phyloP scores from a whole-genome alignment of 2,888 invertebrate species.

The Caradrina kadenii region DNA sequence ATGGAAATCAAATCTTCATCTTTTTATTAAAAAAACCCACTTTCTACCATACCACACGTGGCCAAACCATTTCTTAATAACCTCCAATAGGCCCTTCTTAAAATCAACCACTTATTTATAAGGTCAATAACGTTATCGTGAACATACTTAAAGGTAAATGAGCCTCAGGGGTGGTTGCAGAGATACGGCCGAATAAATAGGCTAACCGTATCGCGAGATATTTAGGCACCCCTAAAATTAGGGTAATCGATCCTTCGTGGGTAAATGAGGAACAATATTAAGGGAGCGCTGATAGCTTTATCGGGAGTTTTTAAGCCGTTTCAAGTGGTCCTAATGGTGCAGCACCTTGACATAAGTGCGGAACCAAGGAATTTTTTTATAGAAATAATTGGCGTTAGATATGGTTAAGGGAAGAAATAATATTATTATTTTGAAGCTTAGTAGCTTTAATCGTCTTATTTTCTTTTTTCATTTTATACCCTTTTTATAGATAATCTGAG shows the following conservation, averaged over 20 bases:
- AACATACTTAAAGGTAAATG: slow-evolving; percentile 72
- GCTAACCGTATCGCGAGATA: slow-evolving; percentile 72
- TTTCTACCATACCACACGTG: background rate
- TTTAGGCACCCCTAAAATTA: slow-evolving; percentile 76
- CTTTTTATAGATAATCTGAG: too few species aligned
- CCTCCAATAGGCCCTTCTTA: background rate
- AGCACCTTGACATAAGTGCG: slow-evolving; percentile 47
- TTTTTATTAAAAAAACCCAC: too few species aligned
- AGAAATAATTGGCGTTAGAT: slow-evolving; percentile 33
- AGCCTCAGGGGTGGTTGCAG: slow-evolving; percentile 64
- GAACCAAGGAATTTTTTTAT: slow-evolving; percentile 27
- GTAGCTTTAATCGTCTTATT: background rate
- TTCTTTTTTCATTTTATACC: background rate
- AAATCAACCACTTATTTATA: slow-evolving; percentile 67
- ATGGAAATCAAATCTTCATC: too few species aligned
- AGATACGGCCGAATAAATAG: slow-evolving; percentile 71
- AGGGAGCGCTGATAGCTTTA: slow-evolving; percentile 77
- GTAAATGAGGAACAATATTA: slow-evolving; percentile 78
- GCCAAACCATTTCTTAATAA: slow-evolving; percentile 28
- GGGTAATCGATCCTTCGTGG: slow-evolving; percentile 77
- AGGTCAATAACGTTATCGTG: slow-evolving; percentile 76
- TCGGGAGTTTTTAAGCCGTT: slow-evolving; percentile 71
- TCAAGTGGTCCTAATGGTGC: slow-evolving; percentile 63
- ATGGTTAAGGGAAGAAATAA: slow-evolving; percentile 29
- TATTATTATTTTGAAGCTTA: slow-evolving; percentile 25